Evolutionary conservation across 2,797 vertebrate genomes (phyloP).

Genomic region (Cyprinella venusta): DNA sequence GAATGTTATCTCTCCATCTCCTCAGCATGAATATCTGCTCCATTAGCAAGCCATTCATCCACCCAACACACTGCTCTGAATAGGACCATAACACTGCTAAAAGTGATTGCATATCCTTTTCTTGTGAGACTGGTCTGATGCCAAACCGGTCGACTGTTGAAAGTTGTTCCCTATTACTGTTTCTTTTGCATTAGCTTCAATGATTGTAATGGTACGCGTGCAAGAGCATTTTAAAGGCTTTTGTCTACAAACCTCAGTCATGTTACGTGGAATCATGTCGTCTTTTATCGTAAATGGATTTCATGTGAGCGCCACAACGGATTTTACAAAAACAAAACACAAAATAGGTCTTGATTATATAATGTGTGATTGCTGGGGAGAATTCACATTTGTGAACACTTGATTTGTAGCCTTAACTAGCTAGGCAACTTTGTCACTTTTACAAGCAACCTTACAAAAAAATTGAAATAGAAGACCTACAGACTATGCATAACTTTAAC

Average conservation of each 20-base stretch:
- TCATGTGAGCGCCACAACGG: neutral
- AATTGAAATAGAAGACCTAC: neutral
- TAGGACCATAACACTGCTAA: slow-evolving; percentile 55
- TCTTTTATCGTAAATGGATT: slow-evolving; percentile 2
- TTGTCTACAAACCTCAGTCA: slow-evolving; percentile 3
- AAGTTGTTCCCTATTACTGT: slow-evolving; percentile 34
- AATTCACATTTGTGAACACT: neutral
- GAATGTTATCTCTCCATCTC: slow-evolving; percentile 64
- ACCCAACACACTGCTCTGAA: slow-evolving; percentile 58
- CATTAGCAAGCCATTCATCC: slow-evolving; percentile 64
- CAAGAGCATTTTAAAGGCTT: slow-evolving; percentile 6
- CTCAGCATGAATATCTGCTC: slow-evolving; percentile 60
- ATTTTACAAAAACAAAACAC: neutral
- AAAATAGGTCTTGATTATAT: neutral
- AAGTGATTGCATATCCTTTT: slow-evolving; percentile 59
- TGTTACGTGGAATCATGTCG: neutral
- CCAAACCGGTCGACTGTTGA: slow-evolving; percentile 45
- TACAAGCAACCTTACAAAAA: neutral
- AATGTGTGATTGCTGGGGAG: neutral
- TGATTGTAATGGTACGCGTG: slow-evolving; percentile 13
- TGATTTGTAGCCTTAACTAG: neutral
- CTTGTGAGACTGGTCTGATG: slow-evolving; percentile 44
- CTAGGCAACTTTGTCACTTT: neutral
- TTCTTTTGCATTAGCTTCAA: slow-evolving; percentile 29
- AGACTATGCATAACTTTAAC: neutral